A percentile compares a stretch with the other conserved stretches of the same genome.
Evolutionary conservation across 37 sponge, comb jelly and placozoan species (phyloP).

Genomic region (Geodia barretti): DNA sequence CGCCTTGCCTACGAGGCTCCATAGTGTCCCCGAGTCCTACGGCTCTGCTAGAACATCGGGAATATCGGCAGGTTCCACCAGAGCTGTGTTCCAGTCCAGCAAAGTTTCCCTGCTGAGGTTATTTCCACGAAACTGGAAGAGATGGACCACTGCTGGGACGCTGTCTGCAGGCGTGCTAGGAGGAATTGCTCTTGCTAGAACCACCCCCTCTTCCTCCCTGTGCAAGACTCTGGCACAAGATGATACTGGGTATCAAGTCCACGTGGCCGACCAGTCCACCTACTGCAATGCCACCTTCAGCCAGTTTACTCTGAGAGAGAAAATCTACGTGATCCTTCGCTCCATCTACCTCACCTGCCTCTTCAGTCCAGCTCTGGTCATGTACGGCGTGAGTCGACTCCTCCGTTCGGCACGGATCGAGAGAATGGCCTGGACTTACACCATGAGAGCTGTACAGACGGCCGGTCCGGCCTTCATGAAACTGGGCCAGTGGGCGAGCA

Average conservation of each 20-base stretch:
- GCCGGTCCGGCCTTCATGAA: conserved; percentile 80
- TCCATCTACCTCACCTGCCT: conserved; percentile 32
- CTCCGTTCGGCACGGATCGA: background rate
- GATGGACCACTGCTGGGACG: background rate
- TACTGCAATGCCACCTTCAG: background rate
- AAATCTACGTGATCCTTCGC: conserved; percentile 16
- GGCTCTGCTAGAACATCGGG: background rate
- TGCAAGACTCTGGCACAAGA: too few species aligned
- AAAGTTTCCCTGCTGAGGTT: too few species aligned
- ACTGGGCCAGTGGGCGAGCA: conserved; percentile 82
- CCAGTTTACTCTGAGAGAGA: conserved; percentile 3
- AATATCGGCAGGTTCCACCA: background rate
- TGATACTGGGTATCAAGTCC: too few species aligned
- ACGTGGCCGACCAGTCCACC: background rate
- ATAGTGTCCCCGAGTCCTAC: too few species aligned
- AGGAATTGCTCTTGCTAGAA: background rate
- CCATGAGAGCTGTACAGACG: conserved; percentile 20
- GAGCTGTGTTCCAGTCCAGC: background rate
- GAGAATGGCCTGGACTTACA: conserved; percentile 29
- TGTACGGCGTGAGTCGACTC: conserved; percentile 7
- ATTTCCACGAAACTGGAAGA: background rate
- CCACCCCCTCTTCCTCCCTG: background rate
- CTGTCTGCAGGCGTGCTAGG: background rate
- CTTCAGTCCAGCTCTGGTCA: conserved; percentile 39
- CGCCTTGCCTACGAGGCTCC: too few species aligned